Evolutionary conservation across 1,140 invertebrate genomes (phyloP).

Genomic region (Onthophagus taurus): DNA sequence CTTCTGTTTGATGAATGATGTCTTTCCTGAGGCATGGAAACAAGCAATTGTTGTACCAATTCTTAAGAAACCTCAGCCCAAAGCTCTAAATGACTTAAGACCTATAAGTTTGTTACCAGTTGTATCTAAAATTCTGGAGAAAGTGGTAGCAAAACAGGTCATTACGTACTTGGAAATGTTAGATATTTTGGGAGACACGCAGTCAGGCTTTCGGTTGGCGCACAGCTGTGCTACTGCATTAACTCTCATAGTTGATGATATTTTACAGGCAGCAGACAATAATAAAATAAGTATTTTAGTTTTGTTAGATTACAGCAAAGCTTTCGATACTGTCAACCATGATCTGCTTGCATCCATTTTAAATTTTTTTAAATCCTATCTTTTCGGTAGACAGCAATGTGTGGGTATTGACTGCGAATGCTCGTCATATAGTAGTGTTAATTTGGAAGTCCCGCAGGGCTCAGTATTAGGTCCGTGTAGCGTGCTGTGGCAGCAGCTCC

Average conservation of each 20-base stretch:
- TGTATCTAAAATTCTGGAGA: constrained; percentile 7
- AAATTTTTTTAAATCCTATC: too few relatives aligned
- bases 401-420: too few relatives aligned
- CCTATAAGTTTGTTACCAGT: constrained; percentile 2
- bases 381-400: too few relatives aligned
- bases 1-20: too few relatives aligned
- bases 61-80: constrained; percentile 1
- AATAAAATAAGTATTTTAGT: not conserved
- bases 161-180: not conserved
- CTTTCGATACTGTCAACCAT: constrained; percentile 8
- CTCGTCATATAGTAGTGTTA: too few relatives aligned
- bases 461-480: too few relatives aligned
- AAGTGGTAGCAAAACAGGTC: not conserved
- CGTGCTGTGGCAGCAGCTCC: too few relatives aligned
- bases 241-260: constrained; percentile 2
- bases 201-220: constrained; percentile 4
- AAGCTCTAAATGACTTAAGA: not conserved
- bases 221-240: constrained; percentile 7
- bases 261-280: not conserved
- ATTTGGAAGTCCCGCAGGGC: too few relatives aligned
- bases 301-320: constrained; percentile 3
- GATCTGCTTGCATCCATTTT: constrained; percentile 4
- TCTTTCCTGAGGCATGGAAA: constrained; percentile 5
- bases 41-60: constrained; percentile 1
- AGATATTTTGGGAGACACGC: not conserved